These are phyloP conservation scores for Chionodraco myersi DNA, from an alignment of 2,113 vertebrate genomes.

Conservation along the genomic window DNA sequence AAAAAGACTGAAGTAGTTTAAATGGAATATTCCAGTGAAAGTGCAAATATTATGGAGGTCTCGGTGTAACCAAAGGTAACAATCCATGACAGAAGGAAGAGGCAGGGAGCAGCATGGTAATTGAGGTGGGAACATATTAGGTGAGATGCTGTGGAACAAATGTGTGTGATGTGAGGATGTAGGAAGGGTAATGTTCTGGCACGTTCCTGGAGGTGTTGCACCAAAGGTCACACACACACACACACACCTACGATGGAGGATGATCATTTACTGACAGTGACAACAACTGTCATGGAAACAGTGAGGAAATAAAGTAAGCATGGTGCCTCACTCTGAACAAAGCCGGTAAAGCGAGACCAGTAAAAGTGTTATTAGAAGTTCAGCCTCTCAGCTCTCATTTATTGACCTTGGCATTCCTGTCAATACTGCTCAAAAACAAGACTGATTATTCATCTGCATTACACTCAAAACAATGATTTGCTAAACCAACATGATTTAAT, in stretches of 20 bases:
- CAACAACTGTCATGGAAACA: too few relatives aligned
- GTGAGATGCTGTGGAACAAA: background rate
- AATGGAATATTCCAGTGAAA: too few relatives aligned
- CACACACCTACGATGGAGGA: background rate
- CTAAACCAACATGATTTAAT: too few relatives aligned
- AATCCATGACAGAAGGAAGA: background rate
- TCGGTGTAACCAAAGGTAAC: background rate
- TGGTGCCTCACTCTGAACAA: too few relatives aligned
- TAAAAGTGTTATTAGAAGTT: too few relatives aligned
- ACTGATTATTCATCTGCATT: slow-evolving; percentile 14
- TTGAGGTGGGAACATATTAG: background rate
- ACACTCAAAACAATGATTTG: too few relatives aligned
- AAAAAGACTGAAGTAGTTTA: too few relatives aligned
- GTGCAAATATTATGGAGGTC: too few relatives aligned
- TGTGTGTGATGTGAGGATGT: background rate
- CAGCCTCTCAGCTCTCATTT: background rate
- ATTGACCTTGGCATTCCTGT: background rate
- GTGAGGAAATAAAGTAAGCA: too few relatives aligned
- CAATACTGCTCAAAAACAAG: background rate
- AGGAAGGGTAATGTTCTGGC: background rate
- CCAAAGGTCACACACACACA: background rate
- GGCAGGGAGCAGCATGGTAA: background rate
- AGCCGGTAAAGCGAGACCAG: too few relatives aligned
- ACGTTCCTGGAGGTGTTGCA: background rate
- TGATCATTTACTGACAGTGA: background rate